phyloP scores from a whole-genome alignment of 92 coral and sea anemone genomes.

The Porites rus region DNA sequence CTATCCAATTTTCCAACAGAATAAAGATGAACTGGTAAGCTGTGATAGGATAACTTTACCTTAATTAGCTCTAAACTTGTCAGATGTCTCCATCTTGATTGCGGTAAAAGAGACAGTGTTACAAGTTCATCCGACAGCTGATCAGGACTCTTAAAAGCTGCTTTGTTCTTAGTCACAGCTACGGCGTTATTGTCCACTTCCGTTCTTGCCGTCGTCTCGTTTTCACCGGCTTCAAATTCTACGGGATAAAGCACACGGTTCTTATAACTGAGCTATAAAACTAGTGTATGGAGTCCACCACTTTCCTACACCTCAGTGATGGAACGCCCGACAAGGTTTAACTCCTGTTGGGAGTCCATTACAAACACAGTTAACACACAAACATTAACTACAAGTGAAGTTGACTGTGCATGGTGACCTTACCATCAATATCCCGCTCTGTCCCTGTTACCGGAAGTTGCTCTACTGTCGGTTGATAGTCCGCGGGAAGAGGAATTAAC shows the following conservation, averaged over 20 bases:
- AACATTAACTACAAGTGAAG: too few relatives aligned
- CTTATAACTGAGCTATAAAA: too few relatives aligned
- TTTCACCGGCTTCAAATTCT: conserved; percentile 37
- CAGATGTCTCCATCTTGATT: conserved; percentile 96
- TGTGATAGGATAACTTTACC: conserved; percentile 35
- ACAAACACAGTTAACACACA: too few relatives aligned
- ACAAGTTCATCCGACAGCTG: conserved; percentile 92
- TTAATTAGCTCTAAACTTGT: conserved; percentile 94
- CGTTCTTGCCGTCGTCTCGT: not conserved
- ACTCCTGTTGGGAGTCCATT: too few relatives aligned
- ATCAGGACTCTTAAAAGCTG: conserved; percentile 88
- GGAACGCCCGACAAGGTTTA: too few relatives aligned
- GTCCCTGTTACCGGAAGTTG: conserved; percentile 70
- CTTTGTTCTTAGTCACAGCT: not conserved
- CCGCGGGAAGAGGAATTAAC: conserved; percentile 88
- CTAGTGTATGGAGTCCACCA: too few relatives aligned
- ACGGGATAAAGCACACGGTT: not conserved
- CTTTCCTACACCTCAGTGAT: too few relatives aligned
- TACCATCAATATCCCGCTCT: conserved; percentile 11
- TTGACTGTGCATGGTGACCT: not conserved
- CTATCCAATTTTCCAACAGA: not conserved
- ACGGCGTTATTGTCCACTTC: not conserved
- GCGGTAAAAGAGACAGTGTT: conserved; percentile 94
- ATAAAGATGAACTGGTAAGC: not conserved
- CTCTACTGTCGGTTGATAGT: conserved; percentile 85